Evolutionary conservation across 2,888 invertebrate species (phyloP).

Genomic region (Patella pellucida): DNA sequence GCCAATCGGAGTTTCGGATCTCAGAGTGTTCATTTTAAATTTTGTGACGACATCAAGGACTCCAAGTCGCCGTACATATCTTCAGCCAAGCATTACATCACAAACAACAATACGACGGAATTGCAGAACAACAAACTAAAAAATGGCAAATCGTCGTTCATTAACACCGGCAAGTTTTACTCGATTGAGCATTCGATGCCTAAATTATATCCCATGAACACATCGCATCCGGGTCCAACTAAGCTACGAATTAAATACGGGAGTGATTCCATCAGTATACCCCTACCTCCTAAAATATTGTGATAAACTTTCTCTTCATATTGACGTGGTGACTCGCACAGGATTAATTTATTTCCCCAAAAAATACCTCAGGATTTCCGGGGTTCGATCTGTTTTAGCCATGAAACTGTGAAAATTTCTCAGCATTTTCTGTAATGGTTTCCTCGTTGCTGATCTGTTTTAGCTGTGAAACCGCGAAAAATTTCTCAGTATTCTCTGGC

Average conservation of each 20-base stretch:
- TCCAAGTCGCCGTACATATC: background rate
- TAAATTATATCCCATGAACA: background rate
- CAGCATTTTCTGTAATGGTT: too few relatives aligned
- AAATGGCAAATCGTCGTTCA: background rate
- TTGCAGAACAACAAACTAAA: background rate
- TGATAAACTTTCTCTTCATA: background rate
- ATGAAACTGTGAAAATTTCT: too few relatives aligned
- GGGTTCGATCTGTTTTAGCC: too few relatives aligned
- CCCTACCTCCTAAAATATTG: conserved; percentile 4
- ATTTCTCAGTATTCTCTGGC: too few relatives aligned
- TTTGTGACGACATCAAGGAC: conserved; percentile 27
- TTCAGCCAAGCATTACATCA: background rate
- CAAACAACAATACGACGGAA: background rate
- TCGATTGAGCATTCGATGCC: background rate
- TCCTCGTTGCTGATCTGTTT: too few relatives aligned
- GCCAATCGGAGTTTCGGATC: conserved; percentile 35
- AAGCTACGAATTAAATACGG: conserved; percentile 3
- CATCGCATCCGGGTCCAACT: background rate
- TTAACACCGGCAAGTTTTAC: background rate
- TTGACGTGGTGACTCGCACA: too few relatives aligned
- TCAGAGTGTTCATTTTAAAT: conserved; percentile 45
- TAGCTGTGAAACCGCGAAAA: too few relatives aligned
- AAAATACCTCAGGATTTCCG: too few relatives aligned
- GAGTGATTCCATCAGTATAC: conserved; percentile 7
- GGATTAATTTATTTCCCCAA: too few relatives aligned